These are phyloP conservation scores for Pteronotus mesoamericanus DNA, from an alignment of 2,797 vertebrate genomes.

Conservation along the genomic window DNA sequence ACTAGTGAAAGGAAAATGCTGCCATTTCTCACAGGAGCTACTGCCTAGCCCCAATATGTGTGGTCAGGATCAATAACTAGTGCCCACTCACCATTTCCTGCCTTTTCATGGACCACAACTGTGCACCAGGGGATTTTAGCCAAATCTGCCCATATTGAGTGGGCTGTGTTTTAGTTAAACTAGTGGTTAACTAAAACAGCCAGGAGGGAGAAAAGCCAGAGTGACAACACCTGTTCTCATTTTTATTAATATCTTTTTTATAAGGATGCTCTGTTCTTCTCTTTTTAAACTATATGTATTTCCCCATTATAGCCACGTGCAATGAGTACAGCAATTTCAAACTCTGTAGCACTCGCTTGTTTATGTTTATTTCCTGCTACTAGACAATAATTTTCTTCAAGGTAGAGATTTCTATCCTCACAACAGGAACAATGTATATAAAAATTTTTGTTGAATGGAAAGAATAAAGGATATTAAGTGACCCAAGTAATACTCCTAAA, in stretches of 20 bases:
- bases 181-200: not conserved
- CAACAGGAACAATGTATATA: not conserved
- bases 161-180: not conserved
- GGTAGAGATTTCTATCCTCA: not conserved
- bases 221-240: not conserved
- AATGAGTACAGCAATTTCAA: not conserved
- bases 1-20: not conserved
- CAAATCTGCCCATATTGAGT: not conserved
- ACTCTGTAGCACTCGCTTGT: not conserved
- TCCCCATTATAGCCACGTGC: not conserved
- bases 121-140: not conserved
- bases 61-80: not conserved
- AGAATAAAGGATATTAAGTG: not conserved
- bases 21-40: not conserved
- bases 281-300: not conserved
- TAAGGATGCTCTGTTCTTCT: not conserved
- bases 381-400: not conserved
- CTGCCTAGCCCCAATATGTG: not conserved
- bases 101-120: not conserved
- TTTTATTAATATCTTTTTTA: not conserved
- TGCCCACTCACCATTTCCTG: not conserved
- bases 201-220: not conserved
- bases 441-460: not conserved
- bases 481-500: not conserved
- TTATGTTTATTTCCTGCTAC: not conserved